Evolutionary conservation across 2,797 vertebrate genomes (phyloP).

Genomic region (Coracias cyanogaster): DNA sequence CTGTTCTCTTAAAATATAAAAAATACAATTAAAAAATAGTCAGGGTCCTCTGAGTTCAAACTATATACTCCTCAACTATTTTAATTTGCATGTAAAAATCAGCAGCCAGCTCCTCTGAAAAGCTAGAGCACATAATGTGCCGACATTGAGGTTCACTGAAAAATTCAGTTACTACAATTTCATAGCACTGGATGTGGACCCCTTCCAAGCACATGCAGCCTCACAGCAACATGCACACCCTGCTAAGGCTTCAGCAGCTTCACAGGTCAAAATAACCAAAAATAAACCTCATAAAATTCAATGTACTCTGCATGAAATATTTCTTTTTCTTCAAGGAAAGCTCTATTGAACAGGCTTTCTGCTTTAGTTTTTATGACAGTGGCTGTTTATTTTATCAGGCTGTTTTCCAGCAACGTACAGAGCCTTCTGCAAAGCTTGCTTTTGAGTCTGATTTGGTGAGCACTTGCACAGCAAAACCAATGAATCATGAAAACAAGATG

Average conservation of each 20-base stretch:
- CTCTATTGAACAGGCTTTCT: neutral
- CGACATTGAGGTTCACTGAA: fast-evolving
- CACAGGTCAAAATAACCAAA: neutral
- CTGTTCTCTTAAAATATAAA: neutral
- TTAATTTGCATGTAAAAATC: neutral
- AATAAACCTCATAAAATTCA: neutral
- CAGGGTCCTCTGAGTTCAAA: neutral
- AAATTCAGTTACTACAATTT: neutral
- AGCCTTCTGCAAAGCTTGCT: fast-evolving
- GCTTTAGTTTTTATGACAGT: neutral
- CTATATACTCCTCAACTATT: neutral
- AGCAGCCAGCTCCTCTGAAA: neutral
- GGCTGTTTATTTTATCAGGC: neutral
- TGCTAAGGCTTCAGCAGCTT: neutral
- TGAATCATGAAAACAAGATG: neutral
- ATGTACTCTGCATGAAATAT: neutral
- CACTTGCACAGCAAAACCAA: neutral
- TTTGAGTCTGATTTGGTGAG: neutral
- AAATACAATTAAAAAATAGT: neutral
- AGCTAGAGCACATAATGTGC: neutral
- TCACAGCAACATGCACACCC: fast-evolving
- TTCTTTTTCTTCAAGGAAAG: neutral
- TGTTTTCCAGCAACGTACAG: neutral
- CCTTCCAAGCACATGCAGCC: neutral
- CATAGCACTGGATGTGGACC: fast-evolving